These are phyloP conservation scores for Phthorimaea operculella DNA, from an alignment of 1,140 invertebrate species.

Conservation along the genomic window DNA sequence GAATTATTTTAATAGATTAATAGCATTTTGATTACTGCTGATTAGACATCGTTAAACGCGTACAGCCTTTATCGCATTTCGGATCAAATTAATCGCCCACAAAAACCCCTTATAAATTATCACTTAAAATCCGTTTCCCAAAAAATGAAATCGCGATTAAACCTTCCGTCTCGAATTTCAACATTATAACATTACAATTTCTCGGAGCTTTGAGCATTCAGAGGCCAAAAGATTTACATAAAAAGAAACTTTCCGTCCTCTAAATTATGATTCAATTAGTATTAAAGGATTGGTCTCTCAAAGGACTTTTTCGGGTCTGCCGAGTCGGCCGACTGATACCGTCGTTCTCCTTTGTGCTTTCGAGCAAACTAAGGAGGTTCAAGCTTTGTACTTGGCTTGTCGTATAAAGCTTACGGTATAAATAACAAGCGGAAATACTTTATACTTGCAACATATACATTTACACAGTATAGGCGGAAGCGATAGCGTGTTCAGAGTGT, in stretches of 20 bases:
- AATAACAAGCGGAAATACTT: slow-evolving; percentile 35
- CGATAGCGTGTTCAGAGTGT: neutral
- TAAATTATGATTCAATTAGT: slow-evolving; percentile 68
- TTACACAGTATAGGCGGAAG: neutral
- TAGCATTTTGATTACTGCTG: no score
- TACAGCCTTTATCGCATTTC: neutral
- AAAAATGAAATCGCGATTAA: neutral
- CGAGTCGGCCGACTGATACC: slow-evolving; percentile 41
- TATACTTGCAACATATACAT: neutral
- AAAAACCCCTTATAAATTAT: neutral
- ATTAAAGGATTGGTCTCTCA: slow-evolving; percentile 63
- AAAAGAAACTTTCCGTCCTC: slow-evolving; percentile 63
- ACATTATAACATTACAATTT: slow-evolving; percentile 53
- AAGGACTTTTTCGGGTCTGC: slow-evolving; percentile 60
- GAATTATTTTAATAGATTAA: no score
- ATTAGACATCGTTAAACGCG: no score
- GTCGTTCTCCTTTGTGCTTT: slow-evolving; percentile 55
- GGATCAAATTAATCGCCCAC: neutral
- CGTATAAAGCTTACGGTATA: slow-evolving; percentile 39
- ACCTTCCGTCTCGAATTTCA: slow-evolving; percentile 32
- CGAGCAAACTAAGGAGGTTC: slow-evolving; percentile 56
- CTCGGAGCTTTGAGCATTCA: slow-evolving; percentile 45
- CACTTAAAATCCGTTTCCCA: neutral
- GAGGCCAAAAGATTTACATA: slow-evolving; percentile 61
- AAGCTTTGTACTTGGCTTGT: slow-evolving; percentile 42